Percentiles rank a stretch among this genome's conserved stretches.
These are phyloP conservation scores for Cnemophilus loriae DNA, from an alignment of 2,113 vertebrate genomes.

Conservation along the genomic window DNA sequence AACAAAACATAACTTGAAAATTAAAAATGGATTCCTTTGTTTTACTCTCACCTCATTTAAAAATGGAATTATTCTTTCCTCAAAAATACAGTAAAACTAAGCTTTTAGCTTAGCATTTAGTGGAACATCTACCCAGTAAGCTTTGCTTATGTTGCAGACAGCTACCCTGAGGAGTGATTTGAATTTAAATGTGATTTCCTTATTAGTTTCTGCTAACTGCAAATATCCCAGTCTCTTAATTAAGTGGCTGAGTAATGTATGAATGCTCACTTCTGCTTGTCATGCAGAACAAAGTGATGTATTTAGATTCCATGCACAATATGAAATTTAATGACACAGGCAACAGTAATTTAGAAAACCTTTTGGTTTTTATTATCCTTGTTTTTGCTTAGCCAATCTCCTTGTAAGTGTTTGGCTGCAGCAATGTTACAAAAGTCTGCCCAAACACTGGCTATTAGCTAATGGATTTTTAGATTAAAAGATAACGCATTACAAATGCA, in stretches of 20 bases:
- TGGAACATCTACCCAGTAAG: constrained; percentile 75
- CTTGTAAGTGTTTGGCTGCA: constrained; percentile 42
- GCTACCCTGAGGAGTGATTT: constrained; percentile 83
- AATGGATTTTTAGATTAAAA: constrained; percentile 62
- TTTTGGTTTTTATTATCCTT: constrained; percentile 73
- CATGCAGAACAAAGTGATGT: constrained; percentile 84
- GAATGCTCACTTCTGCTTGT: constrained; percentile 82
- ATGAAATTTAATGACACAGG: constrained; percentile 82
- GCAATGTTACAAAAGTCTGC: constrained; percentile 36
- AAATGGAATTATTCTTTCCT: constrained; percentile 55
- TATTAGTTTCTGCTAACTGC: constrained; percentile 85
- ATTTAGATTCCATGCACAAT: constrained; percentile 84
- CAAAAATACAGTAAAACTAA: constrained; percentile 67
- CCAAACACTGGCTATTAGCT: constrained; percentile 43
- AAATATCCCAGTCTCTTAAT: constrained; percentile 85
- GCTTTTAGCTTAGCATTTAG: constrained; percentile 73
- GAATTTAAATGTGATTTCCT: constrained; percentile 84
- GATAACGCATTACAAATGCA: not conserved
- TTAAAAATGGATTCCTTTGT: constrained; percentile 52
- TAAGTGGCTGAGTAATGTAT: constrained; percentile 84
- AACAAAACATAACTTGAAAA: constrained; percentile 54
- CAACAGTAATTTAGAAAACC: constrained; percentile 77
- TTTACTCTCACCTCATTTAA: constrained; percentile 60
- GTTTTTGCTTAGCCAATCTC: constrained; percentile 63
- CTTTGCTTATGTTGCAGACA: constrained; percentile 82